phyloP scores from a whole-genome alignment of 1,140 invertebrate genomes.

The Aphaenogaster ashmeadi region DNA sequence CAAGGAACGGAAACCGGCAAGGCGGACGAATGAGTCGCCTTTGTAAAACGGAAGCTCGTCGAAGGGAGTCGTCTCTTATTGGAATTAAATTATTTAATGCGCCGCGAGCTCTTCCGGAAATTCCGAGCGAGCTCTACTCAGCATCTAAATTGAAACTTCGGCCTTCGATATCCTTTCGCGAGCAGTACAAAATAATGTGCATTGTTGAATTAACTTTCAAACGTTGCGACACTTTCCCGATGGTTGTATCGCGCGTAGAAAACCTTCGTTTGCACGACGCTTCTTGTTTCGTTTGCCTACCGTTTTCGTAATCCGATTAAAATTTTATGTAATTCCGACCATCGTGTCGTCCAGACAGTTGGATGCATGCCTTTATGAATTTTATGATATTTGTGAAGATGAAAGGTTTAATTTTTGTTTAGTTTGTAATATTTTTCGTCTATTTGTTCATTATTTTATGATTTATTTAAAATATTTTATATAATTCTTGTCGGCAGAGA shows the following conservation, averaged over 20 bases:
- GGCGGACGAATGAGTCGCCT: constrained; percentile 15
- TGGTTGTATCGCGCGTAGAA: not conserved
- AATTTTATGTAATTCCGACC: constrained; percentile 33
- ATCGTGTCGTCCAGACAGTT: not conserved
- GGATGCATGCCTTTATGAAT: not conserved
- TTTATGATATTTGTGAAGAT: constrained; percentile 10
- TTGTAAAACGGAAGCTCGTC: constrained; percentile 52
- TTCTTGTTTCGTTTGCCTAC: constrained; percentile 39
- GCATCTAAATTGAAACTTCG: constrained; percentile 66
- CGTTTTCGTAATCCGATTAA: constrained; percentile 50
- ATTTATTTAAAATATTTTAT: constrained; percentile 20
- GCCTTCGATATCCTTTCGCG: constrained; percentile 36
- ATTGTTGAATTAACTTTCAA: constrained; percentile 56
- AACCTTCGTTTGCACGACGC: not conserved
- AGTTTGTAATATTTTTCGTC: not conserved
- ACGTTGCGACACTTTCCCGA: constrained; percentile 14
- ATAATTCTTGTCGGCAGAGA: not conserved
- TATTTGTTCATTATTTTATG: not conserved
- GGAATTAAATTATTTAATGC: constrained; percentile 70
- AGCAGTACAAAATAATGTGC: constrained; percentile 28
- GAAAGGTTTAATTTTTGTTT: constrained; percentile 12
- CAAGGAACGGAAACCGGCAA: not conserved
- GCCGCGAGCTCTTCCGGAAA: constrained; percentile 53
- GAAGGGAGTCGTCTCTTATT: constrained; percentile 43
- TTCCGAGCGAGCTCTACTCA: constrained; percentile 27